Conservation (phyloP, 2,888 invertebrate genomes). For the Ophion slaviceki region DNA sequence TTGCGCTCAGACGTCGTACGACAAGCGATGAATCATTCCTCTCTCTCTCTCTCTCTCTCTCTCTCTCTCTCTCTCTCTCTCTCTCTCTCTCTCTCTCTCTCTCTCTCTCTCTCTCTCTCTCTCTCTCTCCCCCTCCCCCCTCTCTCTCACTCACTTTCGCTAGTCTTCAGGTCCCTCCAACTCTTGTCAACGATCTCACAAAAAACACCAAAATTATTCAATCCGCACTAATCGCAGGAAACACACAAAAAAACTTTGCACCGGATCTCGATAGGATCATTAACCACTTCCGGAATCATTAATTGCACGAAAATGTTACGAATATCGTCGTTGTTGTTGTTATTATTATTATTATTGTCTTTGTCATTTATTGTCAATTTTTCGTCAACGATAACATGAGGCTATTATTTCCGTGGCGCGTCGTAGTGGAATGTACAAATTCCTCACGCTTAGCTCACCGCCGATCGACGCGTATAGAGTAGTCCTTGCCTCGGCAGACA, state of each 20-base stretch:
- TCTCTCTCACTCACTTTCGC: neutral
- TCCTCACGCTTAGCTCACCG: constrained; percentile 41
- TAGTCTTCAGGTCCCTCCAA: neutral
- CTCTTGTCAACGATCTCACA: neutral
- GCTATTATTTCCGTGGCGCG: too few species aligned
- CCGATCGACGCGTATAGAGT: constrained; percentile 40
- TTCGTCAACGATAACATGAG: too few species aligned
- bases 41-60: neutral
- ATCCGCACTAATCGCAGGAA: too few species aligned
- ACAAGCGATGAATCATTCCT: constrained; percentile 33
- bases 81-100: neutral
- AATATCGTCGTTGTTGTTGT: too few species aligned
- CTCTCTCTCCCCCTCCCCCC: neutral
- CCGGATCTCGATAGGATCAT: too few species aligned
- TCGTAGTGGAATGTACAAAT: constrained; percentile 4
- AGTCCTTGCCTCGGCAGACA: constrained; percentile 45
- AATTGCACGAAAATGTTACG: too few species aligned
- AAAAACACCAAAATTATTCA: neutral
- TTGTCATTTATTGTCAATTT: too few species aligned
- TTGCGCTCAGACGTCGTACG: constrained; percentile 13
- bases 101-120: neutral
- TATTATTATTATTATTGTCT: too few species aligned
- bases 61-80: neutral
- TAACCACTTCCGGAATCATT: too few species aligned
- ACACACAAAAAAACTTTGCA: too few species aligned